A percentile compares a stretch with the other conserved stretches of the same genome.
Conservation (phyloP, 2,113 vertebrate genomes). For the Amazona vittata region DNA sequence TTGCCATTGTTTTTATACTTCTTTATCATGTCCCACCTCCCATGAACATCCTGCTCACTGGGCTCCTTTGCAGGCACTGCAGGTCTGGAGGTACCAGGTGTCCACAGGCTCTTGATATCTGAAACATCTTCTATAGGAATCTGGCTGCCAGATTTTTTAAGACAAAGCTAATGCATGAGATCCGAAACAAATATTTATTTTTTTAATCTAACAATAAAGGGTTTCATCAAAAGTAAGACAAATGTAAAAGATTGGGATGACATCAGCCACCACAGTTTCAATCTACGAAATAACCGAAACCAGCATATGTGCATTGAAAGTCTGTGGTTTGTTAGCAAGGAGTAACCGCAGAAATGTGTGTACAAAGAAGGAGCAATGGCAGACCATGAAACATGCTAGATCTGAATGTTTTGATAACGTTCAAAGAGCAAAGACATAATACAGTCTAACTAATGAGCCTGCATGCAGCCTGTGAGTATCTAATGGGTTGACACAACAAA, state of each 20-base stretch:
- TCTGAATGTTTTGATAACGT: conserved; percentile 8
- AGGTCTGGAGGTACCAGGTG: neutral
- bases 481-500: conserved; percentile 54
- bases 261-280: conserved; percentile 9
- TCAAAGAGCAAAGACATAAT: conserved; percentile 36
- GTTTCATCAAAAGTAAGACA: neutral
- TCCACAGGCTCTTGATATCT: neutral
- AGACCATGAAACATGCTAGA: conserved; percentile 12
- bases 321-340: neutral
- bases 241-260: neutral
- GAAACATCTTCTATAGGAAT: neutral
- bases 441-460: conserved; percentile 4
- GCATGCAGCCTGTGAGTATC: neutral
- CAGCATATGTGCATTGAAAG: neutral
- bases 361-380: neutral
- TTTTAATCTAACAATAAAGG: neutral
- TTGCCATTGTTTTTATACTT: neutral
- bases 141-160: neutral
- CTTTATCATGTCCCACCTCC: neutral
- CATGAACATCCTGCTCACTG: neutral
- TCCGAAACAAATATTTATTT: neutral
- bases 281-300: conserved; percentile 20
- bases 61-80: neutral
- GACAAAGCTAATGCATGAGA: neutral
- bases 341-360: conserved; percentile 18